Conservation (phyloP, 2,797 vertebrate species). For the Yasuhikotakia modesta region DNA sequence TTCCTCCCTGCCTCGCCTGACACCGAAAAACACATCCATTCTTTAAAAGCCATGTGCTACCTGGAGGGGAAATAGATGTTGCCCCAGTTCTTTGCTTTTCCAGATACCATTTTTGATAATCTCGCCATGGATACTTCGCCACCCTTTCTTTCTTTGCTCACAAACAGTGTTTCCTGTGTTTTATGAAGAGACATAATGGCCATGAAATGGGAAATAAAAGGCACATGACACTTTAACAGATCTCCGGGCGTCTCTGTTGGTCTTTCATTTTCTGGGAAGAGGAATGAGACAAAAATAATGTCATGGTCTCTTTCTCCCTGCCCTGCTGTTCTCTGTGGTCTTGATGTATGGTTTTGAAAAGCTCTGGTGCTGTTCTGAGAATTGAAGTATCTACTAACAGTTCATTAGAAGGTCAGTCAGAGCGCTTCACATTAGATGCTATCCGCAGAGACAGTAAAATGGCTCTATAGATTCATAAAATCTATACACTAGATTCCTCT, state of each 20-base stretch:
- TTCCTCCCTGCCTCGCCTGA: constrained; percentile 65
- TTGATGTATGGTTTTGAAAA: constrained; percentile 21
- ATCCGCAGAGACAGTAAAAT: neutral
- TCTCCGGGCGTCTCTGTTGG: constrained; percentile 67
- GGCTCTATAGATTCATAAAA: constrained; percentile 3
- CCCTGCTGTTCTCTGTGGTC: neutral
- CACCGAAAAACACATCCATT: constrained; percentile 66
- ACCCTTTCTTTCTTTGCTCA: constrained; percentile 53
- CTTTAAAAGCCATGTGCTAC: constrained; percentile 65
- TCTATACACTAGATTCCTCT: neutral
- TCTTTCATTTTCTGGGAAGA: constrained; percentile 54
- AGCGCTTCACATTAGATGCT: neutral
- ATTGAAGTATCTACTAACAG: constrained; percentile 5
- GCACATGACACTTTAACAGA: constrained; percentile 59
- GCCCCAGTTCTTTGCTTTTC: constrained; percentile 61
- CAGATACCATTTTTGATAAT: constrained; percentile 72
- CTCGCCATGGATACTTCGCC: constrained; percentile 60
- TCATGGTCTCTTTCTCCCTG: constrained; percentile 20
- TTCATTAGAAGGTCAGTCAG: constrained; percentile 37
- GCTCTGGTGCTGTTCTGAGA: neutral
- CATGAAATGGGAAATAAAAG: constrained; percentile 66
- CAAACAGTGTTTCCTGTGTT: constrained; percentile 64
- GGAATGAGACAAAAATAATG: neutral
- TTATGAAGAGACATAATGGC: constrained; percentile 70
- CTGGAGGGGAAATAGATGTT: constrained; percentile 69